Conservation (phyloP, 1,140 invertebrate species). For the Papilio polyxenes region DNA sequence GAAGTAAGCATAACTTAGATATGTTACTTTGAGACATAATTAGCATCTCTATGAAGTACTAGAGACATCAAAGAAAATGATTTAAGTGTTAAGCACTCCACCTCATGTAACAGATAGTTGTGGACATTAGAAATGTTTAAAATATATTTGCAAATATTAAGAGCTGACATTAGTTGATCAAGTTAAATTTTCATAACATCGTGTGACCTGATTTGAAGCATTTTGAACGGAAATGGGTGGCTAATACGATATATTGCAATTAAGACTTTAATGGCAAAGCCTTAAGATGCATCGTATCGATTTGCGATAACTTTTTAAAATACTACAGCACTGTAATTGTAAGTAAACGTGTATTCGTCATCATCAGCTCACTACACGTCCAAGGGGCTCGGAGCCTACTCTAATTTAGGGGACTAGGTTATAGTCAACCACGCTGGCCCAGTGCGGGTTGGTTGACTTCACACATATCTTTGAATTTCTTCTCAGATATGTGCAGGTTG, state of each 20-base stretch:
- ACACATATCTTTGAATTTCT: no score
- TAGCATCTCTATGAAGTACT: not conserved
- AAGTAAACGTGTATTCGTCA: not conserved
- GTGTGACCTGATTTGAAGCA: not conserved
- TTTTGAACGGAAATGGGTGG: not conserved
- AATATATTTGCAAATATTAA: not conserved
- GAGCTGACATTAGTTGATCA: not conserved
- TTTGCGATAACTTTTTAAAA: not conserved
- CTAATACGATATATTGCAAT: not conserved
- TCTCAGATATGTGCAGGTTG: no score
- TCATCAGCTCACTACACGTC: no score
- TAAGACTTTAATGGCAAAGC: not conserved
- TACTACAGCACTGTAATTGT: no score
- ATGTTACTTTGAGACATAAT: not conserved
- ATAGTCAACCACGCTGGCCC: no score
- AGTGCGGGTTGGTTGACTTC: no score
- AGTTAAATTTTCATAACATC: not conserved
- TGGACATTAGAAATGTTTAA: not conserved
- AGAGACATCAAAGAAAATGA: not conserved
- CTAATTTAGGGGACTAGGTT: no score
- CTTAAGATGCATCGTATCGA: not conserved
- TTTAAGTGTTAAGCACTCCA: not conserved
- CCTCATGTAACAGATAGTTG: not conserved
- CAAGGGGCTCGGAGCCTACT: no score
- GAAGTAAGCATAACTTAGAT: not conserved